Evolutionary conservation across 2,797 vertebrate species (phyloP).

Genomic region (Carduelis carduelis): DNA sequence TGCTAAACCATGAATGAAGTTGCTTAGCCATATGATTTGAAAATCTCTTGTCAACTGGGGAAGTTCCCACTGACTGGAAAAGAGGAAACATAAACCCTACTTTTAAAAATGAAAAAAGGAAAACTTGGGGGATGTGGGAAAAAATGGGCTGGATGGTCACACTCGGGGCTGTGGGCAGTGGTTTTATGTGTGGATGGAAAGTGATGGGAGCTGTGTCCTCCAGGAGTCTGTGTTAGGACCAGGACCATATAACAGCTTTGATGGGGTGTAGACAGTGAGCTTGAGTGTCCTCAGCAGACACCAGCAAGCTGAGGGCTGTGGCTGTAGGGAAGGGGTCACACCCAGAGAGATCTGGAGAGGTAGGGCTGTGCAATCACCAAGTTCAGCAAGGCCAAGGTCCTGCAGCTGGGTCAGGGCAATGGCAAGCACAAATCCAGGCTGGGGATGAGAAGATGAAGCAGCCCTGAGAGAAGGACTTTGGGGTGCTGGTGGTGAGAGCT

Average conservation of each 20-base stretch:
- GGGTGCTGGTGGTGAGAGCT: not conserved
- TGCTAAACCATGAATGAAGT: not conserved
- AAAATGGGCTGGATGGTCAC: not conserved
- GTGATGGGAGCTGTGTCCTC: not conserved
- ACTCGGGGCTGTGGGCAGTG: not conserved
- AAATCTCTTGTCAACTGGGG: not conserved
- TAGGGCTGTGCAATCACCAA: no score
- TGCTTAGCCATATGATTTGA: not conserved
- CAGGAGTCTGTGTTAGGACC: not conserved
- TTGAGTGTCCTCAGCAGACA: rapidly evolving
- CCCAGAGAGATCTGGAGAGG: not conserved
- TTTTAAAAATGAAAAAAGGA: not conserved
- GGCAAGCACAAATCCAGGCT: not conserved
- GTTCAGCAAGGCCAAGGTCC: not conserved
- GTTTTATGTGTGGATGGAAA: not conserved
- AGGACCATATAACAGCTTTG: not conserved
- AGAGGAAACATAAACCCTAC: not conserved
- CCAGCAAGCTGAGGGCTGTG: not conserved
- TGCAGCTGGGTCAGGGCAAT: not conserved
- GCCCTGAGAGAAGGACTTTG: not conserved
- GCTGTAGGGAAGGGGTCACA: not conserved
- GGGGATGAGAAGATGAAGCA: not conserved
- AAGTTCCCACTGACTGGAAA: not conserved
- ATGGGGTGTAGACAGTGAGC: not conserved
- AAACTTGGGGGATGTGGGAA: not conserved